A percentile compares a stretch with the other conserved stretches of the same genome.
Conservation (phyloP, 2,113 vertebrate genomes). For the Alethe diademata region DNA sequence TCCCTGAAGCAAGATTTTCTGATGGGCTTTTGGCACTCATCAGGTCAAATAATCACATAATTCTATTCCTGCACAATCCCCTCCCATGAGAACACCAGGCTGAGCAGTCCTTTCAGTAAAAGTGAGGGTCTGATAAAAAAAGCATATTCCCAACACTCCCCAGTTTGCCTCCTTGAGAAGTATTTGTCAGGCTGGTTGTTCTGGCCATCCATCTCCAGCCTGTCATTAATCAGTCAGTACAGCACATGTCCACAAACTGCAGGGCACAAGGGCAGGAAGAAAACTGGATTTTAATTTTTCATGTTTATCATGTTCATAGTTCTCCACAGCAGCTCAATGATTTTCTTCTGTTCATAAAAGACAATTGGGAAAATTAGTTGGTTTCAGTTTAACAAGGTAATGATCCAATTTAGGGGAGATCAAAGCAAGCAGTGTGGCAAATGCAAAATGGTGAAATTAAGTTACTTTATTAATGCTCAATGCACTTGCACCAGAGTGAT, state of each 20-base stretch:
- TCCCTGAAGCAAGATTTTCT: neutral
- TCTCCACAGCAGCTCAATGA: conserved; percentile 10
- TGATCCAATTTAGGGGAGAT: conserved; percentile 28
- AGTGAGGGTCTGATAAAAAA: neutral
- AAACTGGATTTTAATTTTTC: conserved; percentile 35
- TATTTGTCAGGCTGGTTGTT: neutral
- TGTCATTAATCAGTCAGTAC: neutral
- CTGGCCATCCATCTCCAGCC: neutral
- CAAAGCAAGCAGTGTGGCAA: conserved; percentile 48
- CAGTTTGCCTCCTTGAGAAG: neutral
- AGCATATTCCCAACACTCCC: neutral
- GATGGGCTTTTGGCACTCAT: neutral
- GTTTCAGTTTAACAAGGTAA: conserved; percentile 62
- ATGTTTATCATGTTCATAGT: conserved; percentile 15
- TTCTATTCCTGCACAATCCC: neutral
- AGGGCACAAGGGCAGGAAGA: neutral
- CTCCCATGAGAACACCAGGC: neutral
- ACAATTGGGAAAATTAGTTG: conserved; percentile 67
- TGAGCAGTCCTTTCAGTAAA: neutral
- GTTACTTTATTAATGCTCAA: conserved; percentile 32
- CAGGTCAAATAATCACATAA: neutral
- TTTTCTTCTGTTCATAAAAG: conserved; percentile 51
- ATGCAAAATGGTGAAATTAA: conserved; percentile 15
- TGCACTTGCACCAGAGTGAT: neutral
- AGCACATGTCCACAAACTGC: neutral